Evolutionary conservation across 2,113 vertebrate genomes (phyloP).

Genomic region (Crotophaga sulcirostris): DNA sequence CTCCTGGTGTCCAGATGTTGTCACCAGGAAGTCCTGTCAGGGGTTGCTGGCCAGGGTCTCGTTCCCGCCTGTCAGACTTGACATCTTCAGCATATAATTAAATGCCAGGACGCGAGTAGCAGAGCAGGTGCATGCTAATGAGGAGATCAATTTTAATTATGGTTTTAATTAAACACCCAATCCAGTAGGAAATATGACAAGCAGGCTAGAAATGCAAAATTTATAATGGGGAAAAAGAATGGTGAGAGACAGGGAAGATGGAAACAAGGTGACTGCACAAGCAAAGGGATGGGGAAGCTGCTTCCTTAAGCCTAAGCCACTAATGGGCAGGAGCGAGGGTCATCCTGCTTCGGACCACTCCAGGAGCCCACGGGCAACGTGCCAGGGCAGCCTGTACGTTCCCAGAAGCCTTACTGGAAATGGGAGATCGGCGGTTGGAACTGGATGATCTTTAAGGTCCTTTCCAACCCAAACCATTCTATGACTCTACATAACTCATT

Average conservation of each 20-base stretch:
- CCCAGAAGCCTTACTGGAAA: neutral
- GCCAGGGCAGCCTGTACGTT: fast-evolving
- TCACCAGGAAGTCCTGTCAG: constrained; percentile 29
- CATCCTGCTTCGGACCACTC: neutral
- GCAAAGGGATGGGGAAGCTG: fast-evolving
- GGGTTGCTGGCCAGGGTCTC: constrained; percentile 65
- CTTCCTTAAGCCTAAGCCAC: neutral
- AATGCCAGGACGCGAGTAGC: constrained; percentile 73
- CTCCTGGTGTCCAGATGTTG: constrained; percentile 38
- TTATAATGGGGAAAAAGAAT: neutral
- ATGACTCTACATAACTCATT: neutral
- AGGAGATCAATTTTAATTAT: constrained; percentile 93
- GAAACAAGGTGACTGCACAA: neutral
- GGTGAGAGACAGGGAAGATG: neutral
- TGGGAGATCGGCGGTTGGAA: no score
- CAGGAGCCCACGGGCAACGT: neutral
- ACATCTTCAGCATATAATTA: constrained; percentile 81
- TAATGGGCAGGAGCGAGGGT: neutral
- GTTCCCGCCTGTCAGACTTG: constrained; percentile 78
- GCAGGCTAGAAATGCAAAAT: constrained; percentile 70
- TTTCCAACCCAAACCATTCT: no score
- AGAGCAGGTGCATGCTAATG: constrained; percentile 90
- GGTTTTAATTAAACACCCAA: constrained; percentile 90
- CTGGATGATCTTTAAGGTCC: no score
- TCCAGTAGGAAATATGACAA: constrained; percentile 85